Percentiles rank a stretch among this genome's conserved stretches.
phyloP scores from a whole-genome alignment of 2,888 invertebrate genomes.

The Andrena haemorrhoa region DNA sequence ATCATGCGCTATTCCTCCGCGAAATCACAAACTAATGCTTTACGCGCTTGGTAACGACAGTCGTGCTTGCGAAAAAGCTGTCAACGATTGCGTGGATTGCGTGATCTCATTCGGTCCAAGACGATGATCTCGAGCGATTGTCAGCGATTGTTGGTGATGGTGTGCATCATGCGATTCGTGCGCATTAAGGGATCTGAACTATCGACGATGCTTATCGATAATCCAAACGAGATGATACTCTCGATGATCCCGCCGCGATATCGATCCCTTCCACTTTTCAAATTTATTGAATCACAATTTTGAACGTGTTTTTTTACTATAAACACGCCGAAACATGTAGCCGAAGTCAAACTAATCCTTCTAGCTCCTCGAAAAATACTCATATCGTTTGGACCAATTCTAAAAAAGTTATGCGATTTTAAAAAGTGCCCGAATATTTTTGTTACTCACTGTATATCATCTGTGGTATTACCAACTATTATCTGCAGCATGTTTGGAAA shows the following conservation, averaged over 20 bases:
- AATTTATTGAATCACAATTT: background rate
- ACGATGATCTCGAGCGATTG: conserved; percentile 33
- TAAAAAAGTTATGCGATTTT: no score
- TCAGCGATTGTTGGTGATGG: no score
- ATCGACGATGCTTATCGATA: conserved; percentile 34
- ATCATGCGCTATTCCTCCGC: conserved; percentile 15
- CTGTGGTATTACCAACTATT: no score
- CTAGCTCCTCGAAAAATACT: no score
- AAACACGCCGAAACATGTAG: no score
- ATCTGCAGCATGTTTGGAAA: no score
- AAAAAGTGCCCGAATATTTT: no score
- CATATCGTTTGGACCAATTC: no score
- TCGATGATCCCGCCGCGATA: conserved; percentile 2
- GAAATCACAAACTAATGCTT: conserved; percentile 20
- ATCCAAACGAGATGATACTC: conserved; percentile 7
- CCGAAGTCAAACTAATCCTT: no score
- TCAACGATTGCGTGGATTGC: conserved; percentile 61
- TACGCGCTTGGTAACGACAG: conserved; percentile 11
- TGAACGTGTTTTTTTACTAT: no score
- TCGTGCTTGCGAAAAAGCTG: conserved; percentile 47
- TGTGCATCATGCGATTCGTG: no score
- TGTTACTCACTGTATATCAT: no score
- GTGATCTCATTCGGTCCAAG: conserved; percentile 46
- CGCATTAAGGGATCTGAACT: background rate
- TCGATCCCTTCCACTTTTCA: background rate